phyloP scores from a whole-genome alignment of 2,888 invertebrate genomes.

The Drosophila nr. perissopoda region DNA sequence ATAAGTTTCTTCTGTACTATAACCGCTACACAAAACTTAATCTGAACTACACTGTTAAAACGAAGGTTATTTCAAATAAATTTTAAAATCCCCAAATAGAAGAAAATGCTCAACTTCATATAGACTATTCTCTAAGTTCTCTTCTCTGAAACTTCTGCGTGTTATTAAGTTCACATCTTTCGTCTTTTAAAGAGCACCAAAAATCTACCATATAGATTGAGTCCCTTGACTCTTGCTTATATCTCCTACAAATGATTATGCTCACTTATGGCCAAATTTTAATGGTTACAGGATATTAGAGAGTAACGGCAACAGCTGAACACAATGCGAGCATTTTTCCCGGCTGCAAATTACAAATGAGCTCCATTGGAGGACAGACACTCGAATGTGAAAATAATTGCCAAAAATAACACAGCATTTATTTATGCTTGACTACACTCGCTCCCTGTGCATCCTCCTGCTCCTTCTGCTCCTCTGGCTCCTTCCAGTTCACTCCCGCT shows the following conservation, averaged over 20 bases:
- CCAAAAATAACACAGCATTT: slow-evolving; percentile 78
- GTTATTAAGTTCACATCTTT: neutral
- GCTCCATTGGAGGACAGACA: slow-evolving; percentile 61
- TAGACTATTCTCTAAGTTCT: neutral
- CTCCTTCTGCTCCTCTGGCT: neutral
- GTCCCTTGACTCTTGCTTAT: neutral
- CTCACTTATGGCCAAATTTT: neutral
- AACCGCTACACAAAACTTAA: no score
- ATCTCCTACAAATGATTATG: neutral
- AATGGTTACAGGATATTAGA: slow-evolving; percentile 16
- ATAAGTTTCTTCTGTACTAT: no score
- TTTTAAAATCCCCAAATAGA: neutral
- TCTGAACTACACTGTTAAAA: neutral
- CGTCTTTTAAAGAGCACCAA: no score
- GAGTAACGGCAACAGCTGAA: slow-evolving; percentile 52
- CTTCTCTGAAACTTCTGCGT: accelerated
- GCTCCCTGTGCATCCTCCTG: neutral
- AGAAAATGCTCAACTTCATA: neutral
- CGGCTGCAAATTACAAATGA: slow-evolving; percentile 78
- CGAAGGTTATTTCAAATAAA: neutral
- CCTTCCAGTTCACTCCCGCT: neutral
- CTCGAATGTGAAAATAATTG: slow-evolving; percentile 80
- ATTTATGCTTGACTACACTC: slow-evolving; percentile 70
- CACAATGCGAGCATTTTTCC: slow-evolving; percentile 46
- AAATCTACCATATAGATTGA: neutral